phyloP scores from a whole-genome alignment of 2,888 invertebrate genomes.

The Chouioia cunea region DNA sequence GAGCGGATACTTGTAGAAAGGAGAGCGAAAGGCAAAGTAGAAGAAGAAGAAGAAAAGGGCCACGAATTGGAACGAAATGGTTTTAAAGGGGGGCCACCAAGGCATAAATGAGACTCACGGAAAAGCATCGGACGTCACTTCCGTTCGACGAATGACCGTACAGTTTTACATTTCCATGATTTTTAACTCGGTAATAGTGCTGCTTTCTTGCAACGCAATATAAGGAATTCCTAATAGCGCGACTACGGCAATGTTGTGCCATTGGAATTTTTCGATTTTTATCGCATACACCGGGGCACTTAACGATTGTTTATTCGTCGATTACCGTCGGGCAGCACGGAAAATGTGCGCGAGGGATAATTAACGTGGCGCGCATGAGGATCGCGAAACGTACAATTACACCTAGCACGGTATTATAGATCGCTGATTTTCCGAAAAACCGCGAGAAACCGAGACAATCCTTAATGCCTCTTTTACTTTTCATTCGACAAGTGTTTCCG shows the following conservation, averaged over 20 bases:
- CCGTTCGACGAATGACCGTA: slow-evolving; percentile 30
- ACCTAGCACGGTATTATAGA: too few species aligned
- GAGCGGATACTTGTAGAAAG: too few species aligned
- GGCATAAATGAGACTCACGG: slow-evolving; percentile 44
- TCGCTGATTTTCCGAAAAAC: slow-evolving; percentile 1
- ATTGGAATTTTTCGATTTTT: slow-evolving; percentile 15
- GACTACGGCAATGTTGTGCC: neutral
- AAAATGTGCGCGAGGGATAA: neutral
- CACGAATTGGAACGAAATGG: slow-evolving; percentile 46
- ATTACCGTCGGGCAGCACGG: neutral
- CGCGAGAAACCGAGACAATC: slow-evolving; percentile 4
- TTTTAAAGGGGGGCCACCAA: slow-evolving; percentile 25
- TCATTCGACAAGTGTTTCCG: neutral
- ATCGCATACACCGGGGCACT: slow-evolving; percentile 15
- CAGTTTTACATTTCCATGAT: slow-evolving; percentile 46
- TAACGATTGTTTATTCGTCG: slow-evolving; percentile 5
- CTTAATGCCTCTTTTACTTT: too few species aligned
- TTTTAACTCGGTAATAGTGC: slow-evolving; percentile 39
- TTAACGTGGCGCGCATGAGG: neutral
- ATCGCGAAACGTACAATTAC: too few species aligned
- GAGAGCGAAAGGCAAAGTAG: too few species aligned
- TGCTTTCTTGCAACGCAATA: too few species aligned
- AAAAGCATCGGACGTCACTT: slow-evolving; percentile 46
- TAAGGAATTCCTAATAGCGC: slow-evolving; percentile 35
- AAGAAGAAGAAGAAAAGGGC: slow-evolving; percentile 45